Evolutionary conservation across 2,888 invertebrate genomes (phyloP), one percentile per base, ranked within the genome.

Genomic region (Altica lythri): DNA sequence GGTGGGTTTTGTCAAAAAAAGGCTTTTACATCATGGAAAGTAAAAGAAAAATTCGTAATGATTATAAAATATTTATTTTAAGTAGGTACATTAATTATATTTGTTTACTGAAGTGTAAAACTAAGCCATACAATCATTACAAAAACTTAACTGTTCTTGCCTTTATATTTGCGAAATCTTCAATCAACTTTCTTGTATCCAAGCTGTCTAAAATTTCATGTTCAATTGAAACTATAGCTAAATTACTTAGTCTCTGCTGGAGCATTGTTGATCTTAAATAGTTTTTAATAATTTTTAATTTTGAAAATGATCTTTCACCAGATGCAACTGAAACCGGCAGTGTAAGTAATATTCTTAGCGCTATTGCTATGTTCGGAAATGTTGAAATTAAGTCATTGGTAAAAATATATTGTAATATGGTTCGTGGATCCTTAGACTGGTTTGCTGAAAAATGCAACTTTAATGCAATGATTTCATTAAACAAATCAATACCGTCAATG

Each of bases 241-340:
- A n/a, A n/a, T n/a, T n/a, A n/a, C n/a, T n/a, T n/a, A n/a, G n/a
- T n/a, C n/a, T n/a, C n/a, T 38, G 38, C 14, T 35, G 22, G 19
- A 27, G 29, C 43, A 25, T 48, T 12, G 27, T 38, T 27, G 27
- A 38, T 38, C 17, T 48, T 47, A 5, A 25, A 37, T 47, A 19
- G 1, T 37, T 37, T 14, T 35, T 38, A 5, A 48, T 48, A 14
- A 18, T 32, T 27, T 10, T 27, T 16, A 27, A 27, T 18, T 47
- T 25, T 27, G 29, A 48, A 48, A 46, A 34, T 1, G 46, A 43
- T 43, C 43, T 25, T 43, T n/a, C n/a, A n/a, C n/a, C n/a, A 27
- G 27, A 43, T 43, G 25, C 4, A 27, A 43, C 19, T 43, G 43
- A 27, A 43, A 43, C 43, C 27, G 43, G 27, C 12, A 43, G 16